A percentile compares a stretch with the other conserved stretches of the same genome.
Evolutionary conservation across 2,888 invertebrate genomes (phyloP).

Genomic region (Microchrysa polita): DNA sequence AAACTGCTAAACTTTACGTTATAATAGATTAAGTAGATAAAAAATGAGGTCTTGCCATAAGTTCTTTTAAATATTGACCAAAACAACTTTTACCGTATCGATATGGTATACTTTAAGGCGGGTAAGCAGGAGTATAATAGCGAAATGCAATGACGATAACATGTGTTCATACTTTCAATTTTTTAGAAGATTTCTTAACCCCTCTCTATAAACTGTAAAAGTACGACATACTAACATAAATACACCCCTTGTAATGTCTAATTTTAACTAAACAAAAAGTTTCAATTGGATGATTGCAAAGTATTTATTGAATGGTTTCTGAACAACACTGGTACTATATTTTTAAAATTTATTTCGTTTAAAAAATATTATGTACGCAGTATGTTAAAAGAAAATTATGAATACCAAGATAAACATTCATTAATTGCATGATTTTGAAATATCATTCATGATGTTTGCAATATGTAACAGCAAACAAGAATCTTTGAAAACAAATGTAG

Average conservation of each 20-base stretch:
- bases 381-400: background rate
- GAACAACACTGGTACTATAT: slow-evolving; percentile 1
- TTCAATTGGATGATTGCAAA: slow-evolving; percentile 32
- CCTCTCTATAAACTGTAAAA: background rate
- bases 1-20: too few relatives aligned
- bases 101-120: background rate
- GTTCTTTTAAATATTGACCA: too few relatives aligned
- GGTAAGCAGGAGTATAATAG: background rate
- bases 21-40: too few relatives aligned
- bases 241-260: slow-evolving; percentile 19
- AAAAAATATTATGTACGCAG: slow-evolving; percentile 32
- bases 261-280: slow-evolving; percentile 24
- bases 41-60: too few relatives aligned
- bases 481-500: too few relatives aligned
- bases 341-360: slow-evolving; percentile 33
- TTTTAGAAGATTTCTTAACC: background rate
- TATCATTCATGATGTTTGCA: too few relatives aligned
- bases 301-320: background rate
- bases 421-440: too few relatives aligned
- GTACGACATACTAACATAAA: background rate
- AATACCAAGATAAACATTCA: too few relatives aligned
- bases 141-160: slow-evolving; percentile 1
- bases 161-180: slow-evolving; percentile 36
- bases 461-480: too few relatives aligned
- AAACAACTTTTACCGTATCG: too few relatives aligned